Evolutionary conservation across 2,888 invertebrate species (phyloP), one percentile per base, ranked within the genome.

Genomic region (Amphipyra berbera): DNA sequence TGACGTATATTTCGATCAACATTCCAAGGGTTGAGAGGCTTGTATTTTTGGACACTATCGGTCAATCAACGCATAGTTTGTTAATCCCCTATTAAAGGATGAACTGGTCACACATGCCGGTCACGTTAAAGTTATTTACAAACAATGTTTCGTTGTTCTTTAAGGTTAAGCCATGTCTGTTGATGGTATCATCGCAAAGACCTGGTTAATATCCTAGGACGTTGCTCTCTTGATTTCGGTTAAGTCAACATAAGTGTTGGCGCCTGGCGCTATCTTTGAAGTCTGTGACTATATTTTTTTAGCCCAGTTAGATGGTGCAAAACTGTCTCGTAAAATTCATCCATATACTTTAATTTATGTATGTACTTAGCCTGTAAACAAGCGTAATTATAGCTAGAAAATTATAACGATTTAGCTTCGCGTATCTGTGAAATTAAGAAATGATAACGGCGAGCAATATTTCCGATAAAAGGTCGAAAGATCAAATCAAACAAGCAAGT

Each of bases 151-250:
- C 12, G 21, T 71, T 57, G 14, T 69, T 60, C 38, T 46, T 53
- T 27, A 9, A 57, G 57, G 52, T 58, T 45, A 45, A 58, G 35
- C 61, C 44, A 30, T 57, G 21, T 60, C 35, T 49, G 53, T 46
- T 44, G 46, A 68, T 57, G 47, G 58, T 27, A 55, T 14, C 42
- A 64, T 70, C 42, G 50, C 49, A 68, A 67, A 69, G 58, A 67
- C 41, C 52, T 60, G 52, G 59, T 61, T 75, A 76, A 64, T 68
- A 67, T 69, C 68, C 75, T 78, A 86, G 86, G 88, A 86, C 90
- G 78, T 88, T 90, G 89, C 85, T 88, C 90, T 73, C 84, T 84
- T 78, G 75, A 87, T 83, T 89, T 89, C 88, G 92, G 92, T 90
- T 84, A 92, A 75, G 82, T 87, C 85, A 91, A 93, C 87, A 89